phyloP scores from a whole-genome alignment of 2,113 vertebrate genomes.

The Thalassarche chlororhynchos region DNA sequence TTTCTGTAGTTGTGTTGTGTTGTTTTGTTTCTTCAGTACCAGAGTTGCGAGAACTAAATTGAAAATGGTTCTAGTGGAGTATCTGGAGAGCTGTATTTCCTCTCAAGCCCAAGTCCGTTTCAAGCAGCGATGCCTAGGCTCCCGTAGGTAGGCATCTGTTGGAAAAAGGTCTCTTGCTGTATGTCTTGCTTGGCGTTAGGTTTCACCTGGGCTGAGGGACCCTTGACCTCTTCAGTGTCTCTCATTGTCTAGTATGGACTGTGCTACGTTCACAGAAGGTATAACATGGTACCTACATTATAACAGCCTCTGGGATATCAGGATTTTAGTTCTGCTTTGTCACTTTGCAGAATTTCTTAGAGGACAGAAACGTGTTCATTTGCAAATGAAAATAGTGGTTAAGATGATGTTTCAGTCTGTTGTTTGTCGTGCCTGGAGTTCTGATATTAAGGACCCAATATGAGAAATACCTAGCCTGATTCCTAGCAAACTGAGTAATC shows the following conservation, averaged over 20 bases:
- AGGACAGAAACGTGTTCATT: accelerated
- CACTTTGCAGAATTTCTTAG: background rate
- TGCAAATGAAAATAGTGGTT: background rate
- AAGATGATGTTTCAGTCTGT: background rate
- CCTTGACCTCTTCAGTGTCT: background rate
- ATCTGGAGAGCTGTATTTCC: background rate
- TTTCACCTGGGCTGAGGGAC: background rate
- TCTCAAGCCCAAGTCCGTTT: accelerated
- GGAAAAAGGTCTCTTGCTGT: background rate
- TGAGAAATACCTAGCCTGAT: background rate
- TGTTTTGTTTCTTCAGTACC: background rate
- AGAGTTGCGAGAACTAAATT: background rate
- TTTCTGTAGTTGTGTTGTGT: background rate
- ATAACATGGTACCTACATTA: accelerated
- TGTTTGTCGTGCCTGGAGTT: background rate
- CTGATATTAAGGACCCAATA: background rate
- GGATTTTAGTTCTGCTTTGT: background rate
- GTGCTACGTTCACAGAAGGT: background rate
- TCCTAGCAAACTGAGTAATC: background rate
- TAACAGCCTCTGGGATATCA: background rate
- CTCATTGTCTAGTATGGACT: background rate
- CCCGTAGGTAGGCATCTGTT: background rate
- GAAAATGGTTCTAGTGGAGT: background rate
- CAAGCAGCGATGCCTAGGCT: background rate
- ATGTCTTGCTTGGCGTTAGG: background rate